Evolutionary conservation across 1,140 invertebrate species (phyloP).

Genomic region (Antheraea mylitta): DNA sequence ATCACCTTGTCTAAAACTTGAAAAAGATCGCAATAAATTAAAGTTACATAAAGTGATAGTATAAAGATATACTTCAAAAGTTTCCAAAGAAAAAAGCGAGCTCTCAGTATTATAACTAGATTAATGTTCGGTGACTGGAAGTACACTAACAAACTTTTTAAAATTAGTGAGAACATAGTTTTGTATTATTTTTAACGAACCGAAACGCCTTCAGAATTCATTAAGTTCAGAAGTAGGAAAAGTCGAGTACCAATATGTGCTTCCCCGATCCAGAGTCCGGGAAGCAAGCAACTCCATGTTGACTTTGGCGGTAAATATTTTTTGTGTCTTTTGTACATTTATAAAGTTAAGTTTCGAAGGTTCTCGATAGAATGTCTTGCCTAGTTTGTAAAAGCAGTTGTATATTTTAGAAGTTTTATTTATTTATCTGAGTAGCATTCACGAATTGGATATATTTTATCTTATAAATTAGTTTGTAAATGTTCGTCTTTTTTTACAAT

Average conservation of each 20-base stretch:
- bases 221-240: slow-evolving; percentile 59
- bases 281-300: not conserved
- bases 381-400: not conserved
- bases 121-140: slow-evolving; percentile 67
- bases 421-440: not conserved
- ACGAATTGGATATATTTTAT: not conserved
- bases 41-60: slow-evolving; percentile 21
- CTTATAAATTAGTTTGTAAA: slow-evolving; percentile 32
- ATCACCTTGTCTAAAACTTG: not conserved
- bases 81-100: slow-evolving; percentile 39
- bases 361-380: not conserved
- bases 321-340: slow-evolving; percentile 1
- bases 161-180: slow-evolving; percentile 57
- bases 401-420: not conserved
- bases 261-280: slow-evolving; percentile 9
- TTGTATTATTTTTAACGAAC: slow-evolving; percentile 71
- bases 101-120: slow-evolving; percentile 58
- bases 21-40: slow-evolving; percentile 20
- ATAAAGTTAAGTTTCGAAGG: slow-evolving; percentile 2
- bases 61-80: slow-evolving; percentile 28
- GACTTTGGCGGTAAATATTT: slow-evolving; percentile 1
- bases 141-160: slow-evolving; percentile 52
- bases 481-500: slow-evolving; percentile 16
- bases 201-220: slow-evolving; percentile 62
- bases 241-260: slow-evolving; percentile 47